These are phyloP conservation scores for Cheilosia scutellata DNA, from an alignment of 2,888 invertebrate genomes.

Conservation along the genomic window DNA sequence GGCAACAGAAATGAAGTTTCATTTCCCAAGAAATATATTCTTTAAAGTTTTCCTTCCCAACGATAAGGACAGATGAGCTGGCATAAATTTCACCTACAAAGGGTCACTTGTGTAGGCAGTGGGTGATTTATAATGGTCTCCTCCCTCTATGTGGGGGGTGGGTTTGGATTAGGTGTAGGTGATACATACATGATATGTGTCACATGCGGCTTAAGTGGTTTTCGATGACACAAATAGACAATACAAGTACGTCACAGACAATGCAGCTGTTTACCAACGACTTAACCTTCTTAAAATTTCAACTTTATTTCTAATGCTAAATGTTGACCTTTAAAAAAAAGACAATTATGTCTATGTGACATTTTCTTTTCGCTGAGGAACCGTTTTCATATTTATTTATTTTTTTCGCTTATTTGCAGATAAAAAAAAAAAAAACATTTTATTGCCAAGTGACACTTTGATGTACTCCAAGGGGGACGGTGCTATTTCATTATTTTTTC, in stretches of 20 bases:
- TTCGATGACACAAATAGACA: conserved; percentile 22
- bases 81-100: not conserved
- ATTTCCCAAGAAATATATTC: too few species aligned
- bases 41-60: not conserved
- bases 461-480: conserved; percentile 23
- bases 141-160: not conserved
- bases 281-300: conserved; percentile 18
- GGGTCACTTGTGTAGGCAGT: not conserved
- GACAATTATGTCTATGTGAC: conserved; percentile 21
- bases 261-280: conserved; percentile 19
- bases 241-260: conserved; percentile 36
- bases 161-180: not conserved
- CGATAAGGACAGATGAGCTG: not conserved
- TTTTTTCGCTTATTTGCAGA: conserved; percentile 36
- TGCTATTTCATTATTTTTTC: conserved; percentile 13
- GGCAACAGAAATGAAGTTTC: too few species aligned
- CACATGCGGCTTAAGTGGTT: conserved; percentile 54
- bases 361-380: conserved; percentile 16
- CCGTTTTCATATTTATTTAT: conserved; percentile 14
- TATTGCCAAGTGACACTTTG: conserved; percentile 37
- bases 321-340: conserved; percentile 20
- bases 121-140: conserved; percentile 1
- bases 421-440: conserved; percentile 13
- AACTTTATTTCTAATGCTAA: not conserved
- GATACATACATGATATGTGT: conserved; percentile 38